Base-by-base conservation (phyloP, 2,797 vertebrate genomes). In the Microchirus variegatus region DNA sequence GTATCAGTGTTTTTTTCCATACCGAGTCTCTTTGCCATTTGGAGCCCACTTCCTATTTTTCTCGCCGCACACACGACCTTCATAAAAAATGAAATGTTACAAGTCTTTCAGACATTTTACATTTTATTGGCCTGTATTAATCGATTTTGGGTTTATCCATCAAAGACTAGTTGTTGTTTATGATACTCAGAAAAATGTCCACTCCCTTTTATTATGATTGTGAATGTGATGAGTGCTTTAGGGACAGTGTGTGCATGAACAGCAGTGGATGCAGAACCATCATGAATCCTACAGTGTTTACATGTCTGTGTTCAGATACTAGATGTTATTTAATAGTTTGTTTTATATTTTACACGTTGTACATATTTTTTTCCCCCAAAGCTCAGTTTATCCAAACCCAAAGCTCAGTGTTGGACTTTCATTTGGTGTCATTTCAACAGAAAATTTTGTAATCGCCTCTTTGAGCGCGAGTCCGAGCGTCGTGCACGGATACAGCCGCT, bases 401-500 rank as follows among this genome's bases (percentile, higher is more conserved):
- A 31, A 31, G 5, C 31, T 31, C 31, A 31, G 4, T 31, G 5
- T 31, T 31, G 31, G 31, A 31, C 5, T 31, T 31, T 6, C 31
- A 31, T 31, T 31, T 31, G 31, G 31, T 8, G 62, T 36, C 42
- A 51, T 72, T 63, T 48, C 18, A 26, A 40, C 37, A 62, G 56
- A 54, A 2, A 59, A 67, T 76, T 65, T 66, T 62, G 53, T 53
- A 15, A 67, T 65, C 14, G 57, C 47, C 47, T 59, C 49, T 63
- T 73, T 57, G 61, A 69, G 26, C 53, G 59, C 58, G 36, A 35
- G 59, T 73, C 35, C 19, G 31, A 50, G 18, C 51, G 50, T 56
- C 22, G 58, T 1, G 53, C 45, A 15, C 15, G 17, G 63, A 69
- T 51, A 57, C 50, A 60, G 38, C 62, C 31, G 17, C 37, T 62